These are phyloP conservation scores for Rhinatrema bivittatum DNA, from an alignment of 2,797 vertebrate genomes.

Conservation along the genomic window DNA sequence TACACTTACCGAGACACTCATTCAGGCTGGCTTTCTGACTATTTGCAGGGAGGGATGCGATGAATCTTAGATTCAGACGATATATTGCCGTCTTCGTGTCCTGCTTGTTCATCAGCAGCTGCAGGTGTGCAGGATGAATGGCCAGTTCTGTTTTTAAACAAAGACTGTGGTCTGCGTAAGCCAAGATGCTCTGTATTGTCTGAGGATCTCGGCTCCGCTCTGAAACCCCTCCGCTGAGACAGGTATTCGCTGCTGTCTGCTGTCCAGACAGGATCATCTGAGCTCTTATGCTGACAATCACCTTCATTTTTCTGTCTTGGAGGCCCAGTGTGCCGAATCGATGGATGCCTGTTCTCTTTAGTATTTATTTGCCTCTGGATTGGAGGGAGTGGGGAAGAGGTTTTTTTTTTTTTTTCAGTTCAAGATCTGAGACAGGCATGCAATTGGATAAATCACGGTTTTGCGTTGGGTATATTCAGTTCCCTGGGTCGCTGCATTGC, in stretches of 20 bases:
- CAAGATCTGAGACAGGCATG: conserved; percentile 48
- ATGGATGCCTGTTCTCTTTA: conserved; percentile 31
- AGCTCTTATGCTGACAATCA: conserved; percentile 12
- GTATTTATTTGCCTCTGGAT: conserved; percentile 48
- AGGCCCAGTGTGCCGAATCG: conserved; percentile 17
- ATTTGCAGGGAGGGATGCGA: background rate
- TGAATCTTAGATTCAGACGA: conserved; percentile 23
- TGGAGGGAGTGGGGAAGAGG: conserved; percentile 40
- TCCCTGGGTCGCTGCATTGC: conserved; percentile 41
- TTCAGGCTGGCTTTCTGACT: conserved; percentile 14
- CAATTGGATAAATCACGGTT: conserved; percentile 38
- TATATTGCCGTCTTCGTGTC: conserved; percentile 15
- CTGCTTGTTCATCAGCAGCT: conserved; percentile 13
- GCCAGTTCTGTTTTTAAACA: conserved; percentile 32
- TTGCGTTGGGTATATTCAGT: conserved; percentile 43
- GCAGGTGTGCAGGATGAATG: conserved; percentile 27
- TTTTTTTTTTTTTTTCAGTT: conserved; percentile 40
- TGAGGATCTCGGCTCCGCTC: conserved; percentile 32
- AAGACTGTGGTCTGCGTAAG: conserved; percentile 33
- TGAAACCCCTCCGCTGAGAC: conserved; percentile 30
- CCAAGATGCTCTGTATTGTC: conserved; percentile 37
- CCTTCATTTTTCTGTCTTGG: conserved; percentile 25
- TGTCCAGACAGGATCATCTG: conserved; percentile 31
- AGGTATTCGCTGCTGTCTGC: conserved; percentile 39
- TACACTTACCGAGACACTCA: conserved; percentile 43